phyloP scores from a whole-genome alignment of 2,113 vertebrate species.

The Onychostruthus taczanowskii region DNA sequence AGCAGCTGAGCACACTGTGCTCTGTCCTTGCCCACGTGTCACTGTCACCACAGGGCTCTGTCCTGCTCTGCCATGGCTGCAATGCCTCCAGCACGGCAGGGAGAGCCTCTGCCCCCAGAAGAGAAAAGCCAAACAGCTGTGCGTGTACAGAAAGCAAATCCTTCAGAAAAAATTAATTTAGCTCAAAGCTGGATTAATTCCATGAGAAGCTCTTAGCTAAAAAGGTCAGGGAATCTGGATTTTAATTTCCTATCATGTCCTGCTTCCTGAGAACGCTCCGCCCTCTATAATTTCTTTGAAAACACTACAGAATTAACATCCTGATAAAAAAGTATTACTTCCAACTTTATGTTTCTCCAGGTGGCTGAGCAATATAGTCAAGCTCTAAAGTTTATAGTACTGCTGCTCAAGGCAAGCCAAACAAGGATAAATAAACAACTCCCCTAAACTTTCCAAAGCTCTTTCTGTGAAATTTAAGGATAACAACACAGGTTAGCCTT shows the following conservation, averaged over 20 bases:
- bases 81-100: not conserved
- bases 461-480: not conserved
- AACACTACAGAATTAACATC: not conserved
- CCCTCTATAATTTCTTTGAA: not conserved
- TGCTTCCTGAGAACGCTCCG: not conserved
- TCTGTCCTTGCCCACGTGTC: fast-evolving
- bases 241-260: constrained; percentile 25
- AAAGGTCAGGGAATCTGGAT: not conserved
- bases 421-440: not conserved
- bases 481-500: not conserved
- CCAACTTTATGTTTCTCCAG: not conserved
- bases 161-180: constrained; percentile 22
- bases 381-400: not conserved
- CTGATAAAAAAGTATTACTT: not conserved
- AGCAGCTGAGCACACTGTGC: not conserved
- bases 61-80: fast-evolving
- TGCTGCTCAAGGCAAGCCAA: not conserved
- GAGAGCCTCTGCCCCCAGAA: not conserved
- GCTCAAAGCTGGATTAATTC: constrained; percentile 36
- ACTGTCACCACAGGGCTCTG: not conserved
- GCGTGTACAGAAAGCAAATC: not conserved
- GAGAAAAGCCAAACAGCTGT: not conserved
- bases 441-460: not conserved
- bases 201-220: not conserved
- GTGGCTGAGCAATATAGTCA: not conserved